Evolutionary conservation across 2,113 vertebrate species (phyloP), one percentile per base, ranked within the genome.

Genomic region (Colistium nudipinnis): DNA sequence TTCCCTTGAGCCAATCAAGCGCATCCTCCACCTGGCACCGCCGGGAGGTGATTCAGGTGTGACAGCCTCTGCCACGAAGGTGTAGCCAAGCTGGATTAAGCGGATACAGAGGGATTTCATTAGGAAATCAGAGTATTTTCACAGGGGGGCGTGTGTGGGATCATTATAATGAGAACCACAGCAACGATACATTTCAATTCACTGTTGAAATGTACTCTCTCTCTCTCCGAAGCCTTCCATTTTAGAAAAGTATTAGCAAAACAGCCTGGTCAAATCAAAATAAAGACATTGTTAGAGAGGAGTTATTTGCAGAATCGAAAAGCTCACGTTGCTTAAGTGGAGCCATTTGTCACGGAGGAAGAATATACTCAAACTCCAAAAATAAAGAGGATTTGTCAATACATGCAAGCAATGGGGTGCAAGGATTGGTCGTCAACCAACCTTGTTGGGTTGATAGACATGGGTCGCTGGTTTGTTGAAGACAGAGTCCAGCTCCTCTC

Each of bases 401-500:
- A 35, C 6, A 48, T 35, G 0, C 30, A 49, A 11, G n/a, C 17
- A 24, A 36, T 24, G 11, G 16, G 16, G 27, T 44, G 2, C 2
- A 51, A 69, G 2, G 1, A 20, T 6, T 7, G 6, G 19, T 10
- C 17, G 30, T 35, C 17, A 3, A 83, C 81, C 53, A 20, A 98
- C 96, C 96, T 95, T 93, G 82, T 98, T 98, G 64, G 91, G 95
- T 30, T 74, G 82, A 82, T 95, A 98, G 62, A 94, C n/a, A 39
- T 74, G 80, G 33, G 94, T 82, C 48, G 70, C 59, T 17, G 93
- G 91, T 84, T 86, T 94, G 55, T 93, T 93, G 80, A 96, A 94
- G 38, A 94, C 64, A 25, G 79, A 86, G 3, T 93, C 91, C 3
- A 95, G 79, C 87, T 96, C 93, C 55, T 96, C 89, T 84, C 94